Evolutionary conservation across 2,113 vertebrate species (phyloP).

Genomic region (Cryptotis parvus): DNA sequence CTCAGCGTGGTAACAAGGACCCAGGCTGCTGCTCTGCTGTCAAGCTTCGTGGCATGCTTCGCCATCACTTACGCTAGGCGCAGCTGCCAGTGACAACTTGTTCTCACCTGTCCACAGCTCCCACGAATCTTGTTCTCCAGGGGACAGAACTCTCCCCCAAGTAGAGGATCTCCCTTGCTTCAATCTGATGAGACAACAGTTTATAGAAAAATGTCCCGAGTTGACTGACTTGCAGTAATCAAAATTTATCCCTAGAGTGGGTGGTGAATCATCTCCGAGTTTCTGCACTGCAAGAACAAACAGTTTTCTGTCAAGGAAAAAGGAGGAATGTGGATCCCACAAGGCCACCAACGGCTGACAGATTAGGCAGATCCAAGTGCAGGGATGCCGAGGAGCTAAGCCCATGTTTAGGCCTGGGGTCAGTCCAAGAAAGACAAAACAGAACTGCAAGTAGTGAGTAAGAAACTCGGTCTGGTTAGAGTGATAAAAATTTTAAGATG

Average conservation of each 20-base stretch:
- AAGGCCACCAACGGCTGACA: conserved; percentile 7
- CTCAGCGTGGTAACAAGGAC: background rate
- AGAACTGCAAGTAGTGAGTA: conserved; percentile 4
- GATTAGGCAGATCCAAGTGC: conserved; percentile 29
- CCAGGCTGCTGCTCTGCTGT: background rate
- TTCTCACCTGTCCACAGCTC: too few relatives aligned
- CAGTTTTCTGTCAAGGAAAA: background rate
- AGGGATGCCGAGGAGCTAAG: too few relatives aligned
- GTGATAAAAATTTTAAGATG: background rate
- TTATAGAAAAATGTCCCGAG: conserved; percentile 39
- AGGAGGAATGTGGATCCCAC: background rate
- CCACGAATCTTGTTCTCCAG: background rate
- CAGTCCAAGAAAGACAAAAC: conserved; percentile 28
- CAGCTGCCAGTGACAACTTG: background rate
- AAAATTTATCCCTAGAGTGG: conserved; percentile 37
- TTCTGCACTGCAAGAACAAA: conserved; percentile 3
- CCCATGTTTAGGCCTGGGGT: too few relatives aligned
- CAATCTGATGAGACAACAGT: conserved; percentile 51
- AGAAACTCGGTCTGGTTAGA: background rate
- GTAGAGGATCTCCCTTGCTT: background rate
- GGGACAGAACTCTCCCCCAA: conserved; percentile 10
- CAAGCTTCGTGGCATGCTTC: background rate
- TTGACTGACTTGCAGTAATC: conserved; percentile 37
- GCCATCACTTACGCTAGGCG: background rate
- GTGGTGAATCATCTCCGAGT: conserved; percentile 38